Evolutionary conservation across 2,888 invertebrate species (phyloP).

Genomic region (Mylabris sibirica): DNA sequence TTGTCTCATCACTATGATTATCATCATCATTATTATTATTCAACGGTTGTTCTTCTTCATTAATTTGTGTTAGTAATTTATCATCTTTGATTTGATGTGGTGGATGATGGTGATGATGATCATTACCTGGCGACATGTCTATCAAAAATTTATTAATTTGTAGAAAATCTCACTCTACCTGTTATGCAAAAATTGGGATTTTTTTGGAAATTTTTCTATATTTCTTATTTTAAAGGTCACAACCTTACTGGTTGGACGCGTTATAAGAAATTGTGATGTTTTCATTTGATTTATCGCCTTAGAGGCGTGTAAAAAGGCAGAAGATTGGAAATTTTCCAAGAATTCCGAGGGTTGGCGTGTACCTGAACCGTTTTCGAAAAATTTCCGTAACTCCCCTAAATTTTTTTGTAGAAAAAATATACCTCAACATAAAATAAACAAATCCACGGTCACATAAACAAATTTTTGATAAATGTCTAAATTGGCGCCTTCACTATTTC

Average conservation of each 20-base stretch:
- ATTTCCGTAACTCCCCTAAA: not conserved
- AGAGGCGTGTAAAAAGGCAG: not conserved
- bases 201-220: not conserved
- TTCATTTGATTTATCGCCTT: constrained; percentile 1
- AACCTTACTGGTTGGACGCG: not conserved
- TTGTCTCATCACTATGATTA: constrained; percentile 21
- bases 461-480: not conserved
- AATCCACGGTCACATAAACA: not conserved
- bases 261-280: not conserved
- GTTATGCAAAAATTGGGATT: not conserved
- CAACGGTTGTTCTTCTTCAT: constrained; percentile 7
- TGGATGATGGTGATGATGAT: not conserved
- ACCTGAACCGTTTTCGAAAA: not conserved
- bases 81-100: constrained; percentile 25
- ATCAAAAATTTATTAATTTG: constrained; percentile 7
- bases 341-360: not conserved
- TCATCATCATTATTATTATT: not conserved
- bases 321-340: not conserved
- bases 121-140: not conserved
- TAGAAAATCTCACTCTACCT: constrained; percentile 5
- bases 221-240: not conserved
- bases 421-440: not conserved
- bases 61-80: not conserved
- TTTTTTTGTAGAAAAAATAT: not conserved
- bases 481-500: not conserved